Evolutionary conservation across 2,888 invertebrate species (phyloP), one percentile per base, ranked within the genome.

Genomic region (Opisthograptis luteolata): DNA sequence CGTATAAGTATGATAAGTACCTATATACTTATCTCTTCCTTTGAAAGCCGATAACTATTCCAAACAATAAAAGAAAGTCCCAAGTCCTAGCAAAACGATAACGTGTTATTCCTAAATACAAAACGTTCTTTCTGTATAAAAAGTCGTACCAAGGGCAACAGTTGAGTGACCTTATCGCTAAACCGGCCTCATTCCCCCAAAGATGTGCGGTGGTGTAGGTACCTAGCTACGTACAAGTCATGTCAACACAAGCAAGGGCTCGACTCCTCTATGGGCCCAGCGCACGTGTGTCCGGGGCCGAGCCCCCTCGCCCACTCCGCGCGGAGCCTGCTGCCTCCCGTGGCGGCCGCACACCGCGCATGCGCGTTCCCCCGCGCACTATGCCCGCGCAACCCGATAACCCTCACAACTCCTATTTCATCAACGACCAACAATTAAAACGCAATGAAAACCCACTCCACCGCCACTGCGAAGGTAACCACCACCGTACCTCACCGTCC

Each of bases 341-440:
- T 74, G 57, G 61, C 54, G 61, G 20, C 36, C 55, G 51, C n/a
- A 57, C 56, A 46, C 35, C 58, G 62, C 72, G 78, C 76, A 44
- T 53, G 64, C 58, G 50, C 64, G 65, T 60, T 39, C 8, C 45
- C 47, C 53, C 55, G 85, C 86, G 85, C 87, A 85, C n/a, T 69
- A 56, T 54, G 50, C 49, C 65, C 68, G 85, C 87, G 84, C 87
- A 84, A 54, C 51, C 70, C 73, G 62, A 71, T 73, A 72, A 73
- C 74, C 68, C 70, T 66, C 61, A 60, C 68, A 60, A 62, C 68
- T 58, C 76, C 19, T 64, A 84, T 87, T 87, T 87, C 86, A 72
- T 57, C 70, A 55, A 66, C 70, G 68, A 72, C 62, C 66, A 68
- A 79, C 77, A 63, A 73, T 74, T 82, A 84, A 85, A 87, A 82